Evolutionary conservation across 2,113 vertebrate genomes (phyloP).

Genomic region (Nycticebus coucang): DNA sequence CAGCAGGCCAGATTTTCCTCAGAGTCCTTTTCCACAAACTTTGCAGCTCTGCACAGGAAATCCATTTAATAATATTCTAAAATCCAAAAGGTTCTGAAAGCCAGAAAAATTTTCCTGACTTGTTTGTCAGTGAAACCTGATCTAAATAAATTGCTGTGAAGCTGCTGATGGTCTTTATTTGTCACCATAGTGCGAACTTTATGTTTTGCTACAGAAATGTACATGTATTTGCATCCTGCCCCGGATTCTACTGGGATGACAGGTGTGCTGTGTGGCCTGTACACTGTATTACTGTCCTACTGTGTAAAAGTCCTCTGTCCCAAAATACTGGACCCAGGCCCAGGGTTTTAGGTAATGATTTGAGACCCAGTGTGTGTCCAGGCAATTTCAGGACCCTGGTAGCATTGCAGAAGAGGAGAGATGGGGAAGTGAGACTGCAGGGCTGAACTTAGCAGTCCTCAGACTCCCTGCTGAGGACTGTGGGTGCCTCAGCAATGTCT

Average conservation of each 20-base stretch:
- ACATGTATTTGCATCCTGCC: background rate
- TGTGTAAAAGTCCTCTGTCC: background rate
- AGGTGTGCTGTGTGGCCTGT: accelerated
- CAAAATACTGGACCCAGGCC: background rate
- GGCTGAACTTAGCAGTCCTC: too few relatives aligned
- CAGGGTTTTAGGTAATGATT: background rate
- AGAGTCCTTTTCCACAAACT: too few relatives aligned
- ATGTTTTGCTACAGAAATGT: background rate
- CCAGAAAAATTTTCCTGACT: background rate
- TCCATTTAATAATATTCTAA: background rate
- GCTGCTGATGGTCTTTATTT: background rate
- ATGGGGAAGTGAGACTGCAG: accelerated
- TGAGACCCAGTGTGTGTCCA: background rate
- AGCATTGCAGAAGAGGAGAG: background rate
- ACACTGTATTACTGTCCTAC: too few relatives aligned
- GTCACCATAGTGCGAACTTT: background rate
- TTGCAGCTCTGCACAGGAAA: background rate
- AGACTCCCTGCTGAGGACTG: background rate
- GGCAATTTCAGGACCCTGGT: background rate
- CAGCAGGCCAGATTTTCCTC: too few relatives aligned
- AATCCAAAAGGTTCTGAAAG: background rate
- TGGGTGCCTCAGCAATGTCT: background rate
- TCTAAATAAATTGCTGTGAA: background rate
- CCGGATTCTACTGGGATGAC: background rate
- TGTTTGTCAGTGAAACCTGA: background rate